A percentile compares a stretch with the other conserved stretches of the same genome.
Conservation (phyloP, 1,140 invertebrate species). For the Dinoponera quadriceps region DNA sequence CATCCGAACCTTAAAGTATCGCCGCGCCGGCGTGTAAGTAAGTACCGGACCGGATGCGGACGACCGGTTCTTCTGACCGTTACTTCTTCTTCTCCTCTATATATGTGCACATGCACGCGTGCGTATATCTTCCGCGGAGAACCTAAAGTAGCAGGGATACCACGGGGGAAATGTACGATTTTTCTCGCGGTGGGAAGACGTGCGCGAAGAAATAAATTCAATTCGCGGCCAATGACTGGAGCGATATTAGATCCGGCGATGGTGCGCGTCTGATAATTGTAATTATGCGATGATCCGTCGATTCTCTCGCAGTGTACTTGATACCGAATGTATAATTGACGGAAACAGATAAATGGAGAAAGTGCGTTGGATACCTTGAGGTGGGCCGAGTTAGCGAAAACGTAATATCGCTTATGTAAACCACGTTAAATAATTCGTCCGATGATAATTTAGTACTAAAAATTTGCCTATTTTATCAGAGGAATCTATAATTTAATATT, state of each 20-base stretch:
- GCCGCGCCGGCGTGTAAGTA: constrained; percentile 1
- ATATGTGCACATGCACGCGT: neutral
- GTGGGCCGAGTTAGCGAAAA: neutral
- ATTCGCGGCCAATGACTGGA: neutral
- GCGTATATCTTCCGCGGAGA: neutral
- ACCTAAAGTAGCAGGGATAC: neutral
- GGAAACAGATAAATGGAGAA: neutral
- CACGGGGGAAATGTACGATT: neutral
- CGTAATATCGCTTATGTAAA: neutral
- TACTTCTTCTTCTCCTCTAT: neutral
- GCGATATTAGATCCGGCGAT: neutral
- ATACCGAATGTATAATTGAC: neutral
- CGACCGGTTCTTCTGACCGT: constrained; percentile 26
- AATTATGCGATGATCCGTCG: neutral
- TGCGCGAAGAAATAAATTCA: neutral
- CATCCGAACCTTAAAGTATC: constrained; percentile 11
- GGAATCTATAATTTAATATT: too few species aligned
- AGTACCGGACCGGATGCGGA: constrained; percentile 34
- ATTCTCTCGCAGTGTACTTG: neutral
- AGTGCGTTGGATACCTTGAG: too few species aligned
- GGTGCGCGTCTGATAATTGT: neutral
- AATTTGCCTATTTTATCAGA: neutral
- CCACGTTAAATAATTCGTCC: neutral
- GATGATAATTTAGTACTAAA: neutral
- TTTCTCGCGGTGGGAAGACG: neutral